Evolutionary conservation across 2,888 invertebrate species (phyloP).

Genomic region (Diaphora mendica): DNA sequence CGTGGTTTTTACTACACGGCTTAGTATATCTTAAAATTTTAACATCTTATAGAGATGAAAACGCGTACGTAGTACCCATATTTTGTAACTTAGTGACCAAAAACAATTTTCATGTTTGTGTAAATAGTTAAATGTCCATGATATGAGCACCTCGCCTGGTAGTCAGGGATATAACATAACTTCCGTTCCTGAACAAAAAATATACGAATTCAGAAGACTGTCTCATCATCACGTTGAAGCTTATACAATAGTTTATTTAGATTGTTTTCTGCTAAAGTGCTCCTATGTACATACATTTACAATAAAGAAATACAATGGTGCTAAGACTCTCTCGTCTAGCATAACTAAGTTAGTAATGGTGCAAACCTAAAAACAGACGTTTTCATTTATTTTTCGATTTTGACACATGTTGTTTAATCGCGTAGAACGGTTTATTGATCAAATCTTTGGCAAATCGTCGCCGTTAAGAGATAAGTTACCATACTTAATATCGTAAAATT

Average conservation of each 20-base stretch:
- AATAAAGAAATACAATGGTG: no score
- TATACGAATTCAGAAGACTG: no score
- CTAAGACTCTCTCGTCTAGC: no score
- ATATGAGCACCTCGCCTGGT: not conserved
- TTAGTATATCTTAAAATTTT: not conserved
- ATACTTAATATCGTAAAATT: conserved; percentile 27
- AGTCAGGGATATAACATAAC: no score
- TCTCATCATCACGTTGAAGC: not conserved
- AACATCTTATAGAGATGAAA: not conserved
- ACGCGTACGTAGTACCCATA: not conserved
- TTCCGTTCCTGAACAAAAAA: no score
- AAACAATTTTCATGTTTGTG: not conserved
- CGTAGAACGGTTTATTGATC: not conserved
- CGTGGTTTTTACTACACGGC: not conserved
- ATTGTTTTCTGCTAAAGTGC: not conserved
- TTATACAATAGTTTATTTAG: not conserved
- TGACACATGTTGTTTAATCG: not conserved
- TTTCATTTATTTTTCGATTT: not conserved
- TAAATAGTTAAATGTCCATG: not conserved
- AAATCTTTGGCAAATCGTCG: not conserved
- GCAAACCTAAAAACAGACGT: no score
- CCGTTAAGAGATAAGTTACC: not conserved
- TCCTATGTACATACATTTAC: not conserved
- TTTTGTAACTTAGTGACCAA: not conserved
- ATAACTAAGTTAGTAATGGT: no score